phyloP scores from a whole-genome alignment of 2,113 vertebrate genomes.

The Calypte anna region DNA sequence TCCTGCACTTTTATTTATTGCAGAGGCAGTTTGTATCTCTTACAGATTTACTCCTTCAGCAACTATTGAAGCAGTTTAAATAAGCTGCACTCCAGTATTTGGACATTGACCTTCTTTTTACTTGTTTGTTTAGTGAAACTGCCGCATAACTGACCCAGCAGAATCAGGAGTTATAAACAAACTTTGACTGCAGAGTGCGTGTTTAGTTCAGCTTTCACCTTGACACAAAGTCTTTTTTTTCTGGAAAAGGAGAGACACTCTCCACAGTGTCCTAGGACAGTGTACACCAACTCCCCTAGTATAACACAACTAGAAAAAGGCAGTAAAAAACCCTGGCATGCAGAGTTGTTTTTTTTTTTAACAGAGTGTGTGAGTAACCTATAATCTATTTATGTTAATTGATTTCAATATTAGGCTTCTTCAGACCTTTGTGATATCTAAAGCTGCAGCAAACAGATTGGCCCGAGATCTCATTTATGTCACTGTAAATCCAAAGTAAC shows the following conservation, averaged over 20 bases:
- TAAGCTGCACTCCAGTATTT: not conserved
- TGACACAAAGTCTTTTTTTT: slow-evolving; percentile 19
- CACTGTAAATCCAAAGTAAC: not conserved
- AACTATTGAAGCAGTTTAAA: not conserved
- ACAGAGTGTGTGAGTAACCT: not conserved
- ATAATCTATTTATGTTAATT: not conserved
- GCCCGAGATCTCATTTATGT: not conserved
- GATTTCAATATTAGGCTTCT: not conserved
- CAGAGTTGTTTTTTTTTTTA: not conserved
- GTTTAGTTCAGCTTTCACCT: slow-evolving; percentile 41
- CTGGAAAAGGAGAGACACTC: not conserved
- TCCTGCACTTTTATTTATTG: not conserved
- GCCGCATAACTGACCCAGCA: slow-evolving; percentile 1
- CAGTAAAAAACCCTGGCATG: not conserved
- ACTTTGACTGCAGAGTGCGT: slow-evolving; percentile 10
- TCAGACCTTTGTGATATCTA: not conserved
- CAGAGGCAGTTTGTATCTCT: not conserved
- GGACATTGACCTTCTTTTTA: slow-evolving; percentile 61
- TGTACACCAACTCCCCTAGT: not conserved
- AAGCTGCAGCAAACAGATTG: not conserved
- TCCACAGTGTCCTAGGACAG: not conserved
- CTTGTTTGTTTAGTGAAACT: slow-evolving; percentile 65
- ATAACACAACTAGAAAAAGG: not conserved
- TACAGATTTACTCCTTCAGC: not conserved
- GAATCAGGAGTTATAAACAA: slow-evolving; percentile 23